Percentiles rank a stretch among this genome's conserved stretches.
phyloP scores from a whole-genome alignment of 2,888 invertebrate species.

The Smittia aterrima region DNA sequence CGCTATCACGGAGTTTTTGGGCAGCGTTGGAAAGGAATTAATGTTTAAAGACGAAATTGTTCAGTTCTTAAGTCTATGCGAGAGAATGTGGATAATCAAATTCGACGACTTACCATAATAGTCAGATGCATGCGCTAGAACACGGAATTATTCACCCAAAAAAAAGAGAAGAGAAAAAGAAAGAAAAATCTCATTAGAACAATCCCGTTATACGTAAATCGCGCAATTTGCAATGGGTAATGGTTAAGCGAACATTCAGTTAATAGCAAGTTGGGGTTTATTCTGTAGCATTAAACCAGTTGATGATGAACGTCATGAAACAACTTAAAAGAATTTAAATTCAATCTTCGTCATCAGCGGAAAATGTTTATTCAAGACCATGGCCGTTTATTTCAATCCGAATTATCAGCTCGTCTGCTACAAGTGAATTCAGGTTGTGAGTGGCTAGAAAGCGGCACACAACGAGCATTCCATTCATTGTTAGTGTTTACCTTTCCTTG shows the following conservation, averaged over 20 bases:
- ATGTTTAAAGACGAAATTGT: not conserved
- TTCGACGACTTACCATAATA: constrained; percentile 92
- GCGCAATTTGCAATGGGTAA: not conserved
- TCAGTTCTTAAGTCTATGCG: not conserved
- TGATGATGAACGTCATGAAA: not conserved
- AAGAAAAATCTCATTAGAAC: constrained; percentile 43
- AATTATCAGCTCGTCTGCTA: not conserved
- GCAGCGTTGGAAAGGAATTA: not conserved
- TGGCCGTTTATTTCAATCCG: no score
- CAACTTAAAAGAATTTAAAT: not conserved
- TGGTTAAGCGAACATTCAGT: constrained; percentile 8
- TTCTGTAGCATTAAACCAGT: not conserved
- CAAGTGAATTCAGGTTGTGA: not conserved
- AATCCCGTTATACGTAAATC: not conserved
- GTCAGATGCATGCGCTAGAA: constrained; percentile 91
- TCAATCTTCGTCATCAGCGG: not conserved
- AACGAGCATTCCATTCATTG: not conserved
- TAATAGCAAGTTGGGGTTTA: not conserved
- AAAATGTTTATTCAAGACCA: no score
- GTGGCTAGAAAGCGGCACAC: not conserved
- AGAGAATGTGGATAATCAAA: not conserved
- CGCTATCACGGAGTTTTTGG: not conserved
- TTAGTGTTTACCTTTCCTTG: constrained; percentile 79
- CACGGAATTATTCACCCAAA: constrained; percentile 45
- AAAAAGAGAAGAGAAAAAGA: constrained; percentile 21